Percentiles rank a stretch among this genome's conserved stretches.
Evolutionary conservation across 2,888 invertebrate genomes (phyloP).

Genomic region (Drosophila buzzatii): DNA sequence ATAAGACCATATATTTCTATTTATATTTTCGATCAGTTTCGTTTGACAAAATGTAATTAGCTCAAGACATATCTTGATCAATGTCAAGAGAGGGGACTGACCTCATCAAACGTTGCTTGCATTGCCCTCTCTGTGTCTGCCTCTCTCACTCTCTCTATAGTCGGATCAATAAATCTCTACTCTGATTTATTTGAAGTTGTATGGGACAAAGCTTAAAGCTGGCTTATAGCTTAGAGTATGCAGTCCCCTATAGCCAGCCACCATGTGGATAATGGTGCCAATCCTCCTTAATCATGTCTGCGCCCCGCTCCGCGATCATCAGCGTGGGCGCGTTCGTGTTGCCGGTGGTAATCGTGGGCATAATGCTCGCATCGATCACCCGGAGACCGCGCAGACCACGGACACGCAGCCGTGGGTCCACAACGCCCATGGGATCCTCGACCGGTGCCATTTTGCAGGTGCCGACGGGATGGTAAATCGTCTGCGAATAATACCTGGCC

Average conservation of each 20-base stretch:
- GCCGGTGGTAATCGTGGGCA: constrained; percentile 92
- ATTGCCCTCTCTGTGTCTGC: not conserved
- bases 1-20: not conserved
- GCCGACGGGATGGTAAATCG: constrained; percentile 93
- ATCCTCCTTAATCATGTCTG: constrained; percentile 93
- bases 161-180: not conserved
- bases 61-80: not conserved
- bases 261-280: constrained; percentile 85
- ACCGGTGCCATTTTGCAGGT: constrained; percentile 93
- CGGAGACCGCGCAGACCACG: constrained; percentile 89
- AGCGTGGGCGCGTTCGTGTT: constrained; percentile 93
- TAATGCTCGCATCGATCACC: constrained; percentile 93
- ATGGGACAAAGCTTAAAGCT: not conserved
- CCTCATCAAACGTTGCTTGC: not conserved
- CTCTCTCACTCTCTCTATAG: too few relatives aligned
- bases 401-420: constrained; percentile 89
- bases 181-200: not conserved
- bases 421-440: constrained; percentile 88
- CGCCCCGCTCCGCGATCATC: constrained; percentile 94
- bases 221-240: not conserved
- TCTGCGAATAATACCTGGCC: constrained; percentile 90
- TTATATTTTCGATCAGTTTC: not conserved
- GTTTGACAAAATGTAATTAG: not conserved
- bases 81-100: not conserved
- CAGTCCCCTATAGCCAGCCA: constrained; percentile 47